Conservation (phyloP, 2,888 invertebrate genomes). For the Pyrocoelia pectoralis region DNA sequence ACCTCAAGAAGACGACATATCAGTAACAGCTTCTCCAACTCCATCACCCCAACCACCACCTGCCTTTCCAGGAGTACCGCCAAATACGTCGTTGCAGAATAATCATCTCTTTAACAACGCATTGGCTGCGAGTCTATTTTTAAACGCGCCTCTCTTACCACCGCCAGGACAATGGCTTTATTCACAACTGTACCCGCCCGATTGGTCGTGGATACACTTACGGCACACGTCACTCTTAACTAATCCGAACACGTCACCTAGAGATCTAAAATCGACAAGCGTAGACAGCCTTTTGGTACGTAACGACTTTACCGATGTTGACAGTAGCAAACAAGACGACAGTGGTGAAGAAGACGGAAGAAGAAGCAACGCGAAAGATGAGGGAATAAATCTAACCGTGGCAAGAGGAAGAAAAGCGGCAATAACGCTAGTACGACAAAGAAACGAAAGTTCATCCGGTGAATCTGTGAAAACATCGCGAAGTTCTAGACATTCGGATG, state of each 20-base stretch:
- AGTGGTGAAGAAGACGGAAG: conserved; percentile 30
- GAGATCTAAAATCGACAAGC: conserved; percentile 38
- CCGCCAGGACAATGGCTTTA: conserved; percentile 82
- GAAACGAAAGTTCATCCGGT: conserved; percentile 53
- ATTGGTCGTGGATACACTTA: conserved; percentile 72
- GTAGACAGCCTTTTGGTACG: conserved; percentile 45
- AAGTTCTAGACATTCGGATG: conserved; percentile 68
- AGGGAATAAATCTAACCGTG: conserved; percentile 56
- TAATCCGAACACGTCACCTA: conserved; percentile 43
- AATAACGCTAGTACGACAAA: conserved; percentile 56
- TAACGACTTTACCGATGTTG: conserved; percentile 31
- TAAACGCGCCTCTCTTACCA: conserved; percentile 77
- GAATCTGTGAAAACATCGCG: conserved; percentile 55
- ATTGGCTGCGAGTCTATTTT: conserved; percentile 74
- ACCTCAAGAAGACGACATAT: conserved; percentile 69
- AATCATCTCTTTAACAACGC: conserved; percentile 64
- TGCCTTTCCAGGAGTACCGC: conserved; percentile 54
- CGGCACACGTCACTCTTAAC: conserved; percentile 51
- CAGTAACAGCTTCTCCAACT: conserved; percentile 70
- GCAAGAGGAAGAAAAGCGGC: conserved; percentile 54
- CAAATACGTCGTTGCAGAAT: conserved; percentile 54
- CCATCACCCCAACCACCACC: conserved; percentile 64
- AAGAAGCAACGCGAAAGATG: conserved; percentile 42
- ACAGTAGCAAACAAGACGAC: conserved; percentile 42
- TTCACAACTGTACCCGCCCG: conserved; percentile 77